Evolutionary conservation across 2,113 vertebrate species (phyloP), one percentile per base, ranked within the genome.

Genomic region (Forbesichthys agassizii): DNA sequence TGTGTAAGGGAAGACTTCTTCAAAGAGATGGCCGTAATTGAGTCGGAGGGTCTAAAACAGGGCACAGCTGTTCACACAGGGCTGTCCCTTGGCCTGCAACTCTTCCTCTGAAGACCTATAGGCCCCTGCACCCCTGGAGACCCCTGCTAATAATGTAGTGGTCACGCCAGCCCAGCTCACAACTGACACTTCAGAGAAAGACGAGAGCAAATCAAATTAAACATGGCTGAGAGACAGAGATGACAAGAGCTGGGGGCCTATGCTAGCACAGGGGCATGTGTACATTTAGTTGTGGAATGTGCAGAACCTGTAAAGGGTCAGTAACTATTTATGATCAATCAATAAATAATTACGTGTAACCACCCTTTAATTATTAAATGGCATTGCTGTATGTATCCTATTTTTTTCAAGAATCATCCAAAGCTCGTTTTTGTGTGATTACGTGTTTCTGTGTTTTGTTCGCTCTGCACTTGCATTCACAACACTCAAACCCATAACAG

Each of bases 41-140:
- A 90, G 86, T 90, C 79, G 54, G 79, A 83, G 57, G 79, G 82
- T 86, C 86, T 89, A 88, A 90, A 91, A 91, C 89, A 90, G 88
- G 87, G 84, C 84, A 86, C 90, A 91, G 89, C 89, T 91, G 90
- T 91, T 91, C 86, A 90, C 83, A 86, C 86, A 89, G 85, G 83
- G 80, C 77, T 74, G 82, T 79, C 78, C 85, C 76, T 64, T 77
- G 62, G 84, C 75, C 78, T 71, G 62, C 71, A 75, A 68, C 77
- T 77, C 85, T 86, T 67, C 74, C 74, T 48, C 66, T 79, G 74
- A 88, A 85, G 79, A 73, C 71, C 69, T 74, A 27, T 27, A 75
- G 73, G 70, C 74, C 63, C 73, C 69, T 53, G 70, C 80, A 83
- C 82, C 88, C 84, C 88, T 83, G 80, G 82, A 84, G 87, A 89